phyloP scores from a whole-genome alignment of 2,797 vertebrate genomes.

The Amblyopsis hoosieri region DNA sequence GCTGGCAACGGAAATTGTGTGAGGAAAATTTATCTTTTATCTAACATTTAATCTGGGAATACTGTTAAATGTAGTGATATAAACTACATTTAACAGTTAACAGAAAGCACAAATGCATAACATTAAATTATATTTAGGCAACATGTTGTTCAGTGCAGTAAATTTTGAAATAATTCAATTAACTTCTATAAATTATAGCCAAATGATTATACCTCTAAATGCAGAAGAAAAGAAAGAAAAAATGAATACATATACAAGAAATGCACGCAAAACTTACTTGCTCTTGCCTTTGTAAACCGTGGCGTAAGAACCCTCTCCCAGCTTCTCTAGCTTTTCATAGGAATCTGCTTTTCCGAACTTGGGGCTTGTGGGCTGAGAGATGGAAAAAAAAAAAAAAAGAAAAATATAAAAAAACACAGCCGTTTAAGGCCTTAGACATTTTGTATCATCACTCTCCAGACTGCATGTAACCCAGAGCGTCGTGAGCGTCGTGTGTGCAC shows the following conservation, averaged over 20 bases:
- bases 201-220: background rate
- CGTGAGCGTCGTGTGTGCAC: too few relatives aligned
- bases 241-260: background rate
- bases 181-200: slow-evolving; percentile 13
- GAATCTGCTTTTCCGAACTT: slow-evolving; percentile 98
- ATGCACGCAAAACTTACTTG: slow-evolving; percentile 85
- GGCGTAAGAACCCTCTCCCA: slow-evolving; percentile 96
- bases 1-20: too few relatives aligned
- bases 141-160: background rate
- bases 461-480: background rate
- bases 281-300: slow-evolving; percentile 99
- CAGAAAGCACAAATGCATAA: too few relatives aligned
- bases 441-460: slow-evolving; percentile 5
- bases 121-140: too few relatives aligned
- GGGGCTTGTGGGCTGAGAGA: slow-evolving; percentile 89
- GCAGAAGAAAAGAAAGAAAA: background rate
- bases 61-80: too few relatives aligned
- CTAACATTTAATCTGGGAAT: too few relatives aligned
- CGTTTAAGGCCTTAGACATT: slow-evolving; percentile 9
- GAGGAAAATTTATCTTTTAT: too few relatives aligned
- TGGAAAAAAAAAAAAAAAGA: slow-evolving; percentile 18
- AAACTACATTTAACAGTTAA: too few relatives aligned
- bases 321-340: slow-evolving; percentile 96
- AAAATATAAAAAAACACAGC: slow-evolving; percentile 13
- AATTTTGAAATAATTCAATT: slow-evolving; percentile 29